These are phyloP conservation scores for Stenoptilia bipunctidactyla DNA, from an alignment of 2,888 invertebrate species.

Conservation along the genomic window DNA sequence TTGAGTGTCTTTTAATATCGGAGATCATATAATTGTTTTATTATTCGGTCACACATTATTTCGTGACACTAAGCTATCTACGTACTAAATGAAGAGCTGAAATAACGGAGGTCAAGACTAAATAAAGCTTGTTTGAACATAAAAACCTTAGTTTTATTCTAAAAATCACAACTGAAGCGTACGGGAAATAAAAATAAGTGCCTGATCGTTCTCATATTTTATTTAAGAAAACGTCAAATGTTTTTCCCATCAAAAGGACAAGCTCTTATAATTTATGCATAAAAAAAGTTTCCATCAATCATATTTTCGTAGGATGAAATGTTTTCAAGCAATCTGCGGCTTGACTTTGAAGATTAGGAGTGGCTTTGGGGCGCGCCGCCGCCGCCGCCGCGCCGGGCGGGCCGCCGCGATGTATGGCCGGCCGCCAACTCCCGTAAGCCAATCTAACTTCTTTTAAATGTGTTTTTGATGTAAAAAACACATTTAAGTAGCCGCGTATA, in stretches of 20 bases:
- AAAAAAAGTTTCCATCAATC: constrained; percentile 43
- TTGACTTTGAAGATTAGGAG: constrained; percentile 61
- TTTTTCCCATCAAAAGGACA: no score
- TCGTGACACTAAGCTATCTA: constrained; percentile 33
- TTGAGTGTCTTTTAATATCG: constrained; percentile 39
- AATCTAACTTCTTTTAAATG: constrained; percentile 72
- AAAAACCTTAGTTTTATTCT: neutral
- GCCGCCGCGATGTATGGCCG: constrained; percentile 60
- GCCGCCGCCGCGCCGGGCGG: constrained; percentile 21
- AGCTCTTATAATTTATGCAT: constrained; percentile 37
- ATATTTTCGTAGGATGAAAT: constrained; percentile 59
- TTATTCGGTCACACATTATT: constrained; percentile 25
- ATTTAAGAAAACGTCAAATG: no score
- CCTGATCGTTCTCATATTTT: no score
- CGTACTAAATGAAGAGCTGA: constrained; percentile 37
- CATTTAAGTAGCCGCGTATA: constrained; percentile 36
- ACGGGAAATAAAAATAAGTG: no score
- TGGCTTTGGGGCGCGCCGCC: constrained; percentile 55
- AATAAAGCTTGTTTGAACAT: constrained; percentile 67
- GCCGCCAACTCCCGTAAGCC: constrained; percentile 65
- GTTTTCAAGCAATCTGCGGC: constrained; percentile 62
- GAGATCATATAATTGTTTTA: constrained; percentile 23
- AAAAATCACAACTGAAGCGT: neutral
- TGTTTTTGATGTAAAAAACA: constrained; percentile 70
- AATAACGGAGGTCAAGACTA: constrained; percentile 39